Evolutionary conservation across 2,888 invertebrate species (phyloP), one percentile per base, ranked within the genome.

Genomic region (Galeruca laticollis): DNA sequence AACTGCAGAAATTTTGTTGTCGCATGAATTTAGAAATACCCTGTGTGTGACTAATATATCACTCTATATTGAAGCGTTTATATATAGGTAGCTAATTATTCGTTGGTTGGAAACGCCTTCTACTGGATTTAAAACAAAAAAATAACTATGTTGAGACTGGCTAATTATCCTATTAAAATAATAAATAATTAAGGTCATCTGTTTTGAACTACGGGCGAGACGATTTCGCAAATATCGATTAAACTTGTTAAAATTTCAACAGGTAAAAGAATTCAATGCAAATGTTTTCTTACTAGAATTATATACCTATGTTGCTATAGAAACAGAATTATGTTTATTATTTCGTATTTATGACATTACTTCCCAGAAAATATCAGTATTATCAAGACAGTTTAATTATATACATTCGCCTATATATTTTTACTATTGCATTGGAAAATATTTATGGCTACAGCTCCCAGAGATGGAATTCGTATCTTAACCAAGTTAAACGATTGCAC

Each of bases 401-500:
- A 18, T 54, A 54, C 9, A 21, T 26, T n/a, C 13, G 11, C n/a
- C 10, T 13, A 0, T 33, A 35, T 57, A 18, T 57, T n/a, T n/a
- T 31, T 10, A 33, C 18, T 10, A 49, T 40, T 40, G 43, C 10
- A 21, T 52, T 26, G 21, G 13, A 52, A 52, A 21, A 33, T 57
- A 57, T 57, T 33, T 57, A 57, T 57, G 56, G 56, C 56, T 31
- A 57, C 33, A 57, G 56, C 56, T 15, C 56, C 51, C 5, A 33
- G 51, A 26, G 43, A 62, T 60, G 35, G 59, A 31, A 57, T 57
- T 11, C 31, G 56, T 18, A 57, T 57, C 2, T 57, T 57, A 18
- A 35, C 59, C 15, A 73, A 73, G 61, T 68, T 71, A 35, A 71
- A 69, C 54, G 65, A 67, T 20, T 73, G 73, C 49, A 52, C 52